Percentiles rank a stretch among this genome's conserved stretches.
Conservation (phyloP, 2,113 vertebrate species). For the Coracopsis vasa region DNA sequence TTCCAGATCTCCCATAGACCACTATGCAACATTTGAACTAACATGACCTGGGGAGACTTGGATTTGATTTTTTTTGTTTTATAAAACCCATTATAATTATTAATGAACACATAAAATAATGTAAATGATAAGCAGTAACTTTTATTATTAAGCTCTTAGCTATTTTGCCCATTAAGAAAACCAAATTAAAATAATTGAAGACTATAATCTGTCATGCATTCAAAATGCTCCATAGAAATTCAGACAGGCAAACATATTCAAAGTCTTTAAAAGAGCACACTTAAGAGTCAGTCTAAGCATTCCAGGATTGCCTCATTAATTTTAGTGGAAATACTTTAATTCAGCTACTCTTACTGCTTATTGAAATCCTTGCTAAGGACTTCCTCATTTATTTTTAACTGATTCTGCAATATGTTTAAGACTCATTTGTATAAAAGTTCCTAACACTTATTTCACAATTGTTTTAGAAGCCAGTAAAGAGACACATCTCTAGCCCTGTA, state of each 20-base stretch:
- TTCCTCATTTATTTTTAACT: constrained; percentile 56
- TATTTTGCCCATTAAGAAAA: constrained; percentile 55
- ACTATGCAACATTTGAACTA: constrained; percentile 3
- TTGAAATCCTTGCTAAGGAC: constrained; percentile 29
- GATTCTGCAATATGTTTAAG: constrained; percentile 38
- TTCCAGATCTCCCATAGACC: background rate
- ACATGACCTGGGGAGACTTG: constrained; percentile 24
- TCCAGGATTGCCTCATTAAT: constrained; percentile 38
- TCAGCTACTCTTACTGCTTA: background rate
- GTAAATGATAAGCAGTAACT: constrained; percentile 18
- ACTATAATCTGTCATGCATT: constrained; percentile 53
- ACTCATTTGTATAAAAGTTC: constrained; percentile 25
- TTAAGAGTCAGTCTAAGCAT: constrained; percentile 45
- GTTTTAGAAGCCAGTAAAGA: constrained; percentile 4
- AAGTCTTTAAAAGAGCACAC: constrained; percentile 42
- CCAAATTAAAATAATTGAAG: constrained; percentile 65
- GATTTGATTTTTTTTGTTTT: constrained; percentile 50
- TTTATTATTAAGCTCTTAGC: constrained; percentile 29
- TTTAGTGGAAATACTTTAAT: constrained; percentile 43
- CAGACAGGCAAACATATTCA: constrained; percentile 51
- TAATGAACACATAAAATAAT: constrained; percentile 31
- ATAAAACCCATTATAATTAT: constrained; percentile 54
- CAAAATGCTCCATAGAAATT: constrained; percentile 55
- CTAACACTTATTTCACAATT: background rate
- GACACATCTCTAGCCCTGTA: background rate